Conservation (phyloP, 2,797 vertebrate species). For the Arrhamphus sclerolepis region DNA sequence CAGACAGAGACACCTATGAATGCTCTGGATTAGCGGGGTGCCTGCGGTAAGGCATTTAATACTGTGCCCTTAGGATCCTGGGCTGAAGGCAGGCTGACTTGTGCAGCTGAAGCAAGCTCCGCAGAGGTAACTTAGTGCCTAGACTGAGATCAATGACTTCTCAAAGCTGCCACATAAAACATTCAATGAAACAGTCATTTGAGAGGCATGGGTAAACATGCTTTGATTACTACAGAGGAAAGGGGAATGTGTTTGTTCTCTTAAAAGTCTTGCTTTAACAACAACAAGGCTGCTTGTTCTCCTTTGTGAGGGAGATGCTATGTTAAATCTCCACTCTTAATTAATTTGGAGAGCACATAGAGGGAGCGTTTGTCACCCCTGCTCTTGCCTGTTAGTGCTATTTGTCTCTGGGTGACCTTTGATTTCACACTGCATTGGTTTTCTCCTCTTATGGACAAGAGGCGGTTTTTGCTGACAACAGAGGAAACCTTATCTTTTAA, state of each 20-base stretch:
- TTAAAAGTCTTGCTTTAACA: slow-evolving; percentile 64
- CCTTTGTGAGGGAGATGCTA: slow-evolving; percentile 69
- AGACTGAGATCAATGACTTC: slow-evolving; percentile 77
- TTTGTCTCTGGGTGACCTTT: slow-evolving; percentile 84
- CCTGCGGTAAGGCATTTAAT: slow-evolving; percentile 74
- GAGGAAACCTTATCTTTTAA: slow-evolving; percentile 87
- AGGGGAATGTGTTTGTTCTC: slow-evolving; percentile 53
- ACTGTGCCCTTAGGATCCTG: slow-evolving; percentile 53
- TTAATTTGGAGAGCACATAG: slow-evolving; percentile 77
- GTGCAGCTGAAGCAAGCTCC: slow-evolving; percentile 49
- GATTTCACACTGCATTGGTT: slow-evolving; percentile 85
- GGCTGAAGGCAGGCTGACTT: slow-evolving; percentile 54
- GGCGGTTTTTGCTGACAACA: slow-evolving; percentile 83
- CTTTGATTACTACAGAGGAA: slow-evolving; percentile 63
- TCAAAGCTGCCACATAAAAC: slow-evolving; percentile 70
- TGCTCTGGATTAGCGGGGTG: slow-evolving; percentile 73
- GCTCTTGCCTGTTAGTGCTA: slow-evolving; percentile 78
- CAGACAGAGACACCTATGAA: slow-evolving; percentile 77
- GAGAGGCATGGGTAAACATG: slow-evolving; percentile 59
- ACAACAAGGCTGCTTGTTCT: slow-evolving; percentile 57
- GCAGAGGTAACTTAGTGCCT: slow-evolving; percentile 45
- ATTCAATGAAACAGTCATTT: slow-evolving; percentile 69
- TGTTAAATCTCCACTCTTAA: slow-evolving; percentile 77
- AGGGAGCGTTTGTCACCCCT: slow-evolving; percentile 74
- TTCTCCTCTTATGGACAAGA: slow-evolving; percentile 82